phyloP scores from a whole-genome alignment of 2,888 invertebrate species.

The Chironomus tentans region DNA sequence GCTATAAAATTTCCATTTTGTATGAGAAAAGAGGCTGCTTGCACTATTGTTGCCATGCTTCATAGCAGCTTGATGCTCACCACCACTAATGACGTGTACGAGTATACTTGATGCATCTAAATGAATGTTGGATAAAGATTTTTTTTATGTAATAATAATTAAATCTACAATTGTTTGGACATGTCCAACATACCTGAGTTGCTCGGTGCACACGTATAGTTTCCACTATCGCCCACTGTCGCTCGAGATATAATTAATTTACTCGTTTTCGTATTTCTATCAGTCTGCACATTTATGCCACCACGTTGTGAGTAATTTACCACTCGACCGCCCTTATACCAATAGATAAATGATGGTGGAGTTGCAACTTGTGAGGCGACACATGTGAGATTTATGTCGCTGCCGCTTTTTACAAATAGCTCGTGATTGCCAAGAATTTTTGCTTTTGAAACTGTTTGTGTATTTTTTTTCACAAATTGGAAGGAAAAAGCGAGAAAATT shows the following conservation, averaged over 20 bases:
- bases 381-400: slow-evolving; percentile 46
- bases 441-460: slow-evolving; percentile 43
- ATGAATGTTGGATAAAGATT: not conserved
- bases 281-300: slow-evolving; percentile 71
- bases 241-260: slow-evolving; percentile 70
- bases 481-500: not conserved
- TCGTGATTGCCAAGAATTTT: slow-evolving; percentile 44
- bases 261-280: slow-evolving; percentile 69
- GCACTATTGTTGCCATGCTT: slow-evolving; percentile 38
- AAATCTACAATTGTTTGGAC: no score
- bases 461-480: no score
- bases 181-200: slow-evolving; percentile 46
- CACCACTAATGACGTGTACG: slow-evolving; percentile 44
- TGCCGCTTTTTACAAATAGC: slow-evolving; percentile 45
- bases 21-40: slow-evolving; percentile 3
- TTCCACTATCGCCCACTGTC: slow-evolving; percentile 67
- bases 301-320: slow-evolving; percentile 72
- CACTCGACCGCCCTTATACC: slow-evolving; percentile 66
- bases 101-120: slow-evolving; percentile 42
- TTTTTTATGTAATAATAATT: not conserved
- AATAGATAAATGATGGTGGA: slow-evolving; percentile 57
- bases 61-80: slow-evolving; percentile 43
- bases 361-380: slow-evolving; percentile 45
- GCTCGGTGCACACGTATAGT: slow-evolving; percentile 73
- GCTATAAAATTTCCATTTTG: not conserved